phyloP scores from a whole-genome alignment of 2,888 invertebrate species.

The Agrochola lychnidis region DNA sequence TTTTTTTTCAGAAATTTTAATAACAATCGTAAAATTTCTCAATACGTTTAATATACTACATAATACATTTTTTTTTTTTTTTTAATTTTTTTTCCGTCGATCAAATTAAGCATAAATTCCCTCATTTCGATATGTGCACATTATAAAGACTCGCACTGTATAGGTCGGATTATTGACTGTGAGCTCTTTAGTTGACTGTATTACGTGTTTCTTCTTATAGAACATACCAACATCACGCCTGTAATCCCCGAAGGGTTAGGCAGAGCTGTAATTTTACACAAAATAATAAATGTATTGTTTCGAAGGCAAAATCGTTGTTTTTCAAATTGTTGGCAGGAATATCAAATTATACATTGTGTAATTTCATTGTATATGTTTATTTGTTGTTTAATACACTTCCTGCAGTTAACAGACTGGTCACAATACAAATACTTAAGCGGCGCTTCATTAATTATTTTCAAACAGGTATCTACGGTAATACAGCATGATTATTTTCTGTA shows the following conservation, averaged over 20 bases:
- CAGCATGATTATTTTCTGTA: conserved; percentile 4
- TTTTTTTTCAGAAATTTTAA: too few species aligned
- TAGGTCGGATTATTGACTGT: background rate
- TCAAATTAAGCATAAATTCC: too few species aligned
- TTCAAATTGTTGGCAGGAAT: conserved; percentile 50
- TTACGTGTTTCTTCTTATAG: background rate
- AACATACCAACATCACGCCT: background rate
- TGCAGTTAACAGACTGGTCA: conserved; percentile 35
- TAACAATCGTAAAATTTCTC: too few species aligned
- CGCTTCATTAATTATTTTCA: background rate
- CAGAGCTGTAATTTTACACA: conserved; percentile 14
- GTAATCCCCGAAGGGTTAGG: background rate
- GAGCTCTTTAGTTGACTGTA: conserved; percentile 10
- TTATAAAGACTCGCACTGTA: too few species aligned
- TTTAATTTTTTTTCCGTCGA: too few species aligned
- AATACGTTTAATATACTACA: too few species aligned
- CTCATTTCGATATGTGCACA: too few species aligned
- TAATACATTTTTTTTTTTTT: too few species aligned
- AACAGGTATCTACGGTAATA: conserved; percentile 2
- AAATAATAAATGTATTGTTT: conserved; percentile 30
- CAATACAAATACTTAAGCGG: conserved; percentile 20
- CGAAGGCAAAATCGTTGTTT: conserved; percentile 44
- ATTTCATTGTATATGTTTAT: conserved; percentile 53
- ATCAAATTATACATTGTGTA: conserved; percentile 56
- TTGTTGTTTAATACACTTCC: conserved; percentile 50